Conservation (phyloP, 2,888 invertebrate genomes). For the Napeogenes inachia region DNA sequence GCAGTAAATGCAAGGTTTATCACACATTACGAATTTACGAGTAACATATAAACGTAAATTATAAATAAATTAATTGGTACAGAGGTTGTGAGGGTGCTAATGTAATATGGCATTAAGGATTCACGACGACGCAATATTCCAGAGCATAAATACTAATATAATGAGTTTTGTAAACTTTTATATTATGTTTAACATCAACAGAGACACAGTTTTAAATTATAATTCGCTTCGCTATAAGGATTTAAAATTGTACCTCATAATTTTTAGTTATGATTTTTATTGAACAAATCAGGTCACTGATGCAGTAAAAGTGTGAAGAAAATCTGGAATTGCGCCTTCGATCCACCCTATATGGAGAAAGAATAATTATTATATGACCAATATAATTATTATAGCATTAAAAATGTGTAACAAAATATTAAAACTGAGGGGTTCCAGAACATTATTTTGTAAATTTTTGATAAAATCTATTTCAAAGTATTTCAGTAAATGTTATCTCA, state of each 20-base stretch:
- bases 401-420: not conserved
- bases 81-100: conserved; percentile 23
- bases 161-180: no score
- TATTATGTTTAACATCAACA: not conserved
- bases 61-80: conserved; percentile 24
- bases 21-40: not conserved
- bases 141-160: no score
- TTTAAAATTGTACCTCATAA: conserved; percentile 33
- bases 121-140: conserved; percentile 69
- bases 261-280: conserved; percentile 26
- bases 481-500: no score
- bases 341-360: conserved; percentile 58
- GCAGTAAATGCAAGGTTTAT: conserved; percentile 52
- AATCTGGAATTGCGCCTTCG: conserved; percentile 70
- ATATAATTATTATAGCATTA: not conserved
- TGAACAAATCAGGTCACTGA: conserved; percentile 47
- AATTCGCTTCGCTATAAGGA: conserved; percentile 27
- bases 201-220: not conserved
- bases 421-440: not conserved
- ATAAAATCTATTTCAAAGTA: no score
- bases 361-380: conserved; percentile 20
- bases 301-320: conserved; percentile 46
- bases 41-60: not conserved
- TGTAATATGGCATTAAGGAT: conserved; percentile 63
- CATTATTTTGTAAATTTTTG: no score